phyloP scores from a whole-genome alignment of 2,888 invertebrate genomes.

The Acanthoscelides obtectus region DNA sequence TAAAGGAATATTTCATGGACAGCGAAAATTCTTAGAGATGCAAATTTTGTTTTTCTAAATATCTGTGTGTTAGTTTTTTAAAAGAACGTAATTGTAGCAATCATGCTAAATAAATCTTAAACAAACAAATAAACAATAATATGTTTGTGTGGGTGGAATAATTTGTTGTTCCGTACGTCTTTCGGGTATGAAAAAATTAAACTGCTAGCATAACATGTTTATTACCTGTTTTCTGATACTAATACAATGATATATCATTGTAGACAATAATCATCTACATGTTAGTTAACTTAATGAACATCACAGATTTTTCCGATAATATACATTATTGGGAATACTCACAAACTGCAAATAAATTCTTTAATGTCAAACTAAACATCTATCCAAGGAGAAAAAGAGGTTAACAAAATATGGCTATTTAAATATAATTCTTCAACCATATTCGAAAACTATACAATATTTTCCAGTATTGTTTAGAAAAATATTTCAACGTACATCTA shows the following conservation, averaged over 20 bases:
- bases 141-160: no score
- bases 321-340: no score
- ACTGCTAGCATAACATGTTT: neutral
- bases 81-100: no score
- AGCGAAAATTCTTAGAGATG: no score
- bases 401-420: neutral
- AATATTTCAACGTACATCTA: constrained; percentile 4
- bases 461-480: neutral
- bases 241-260: neutral
- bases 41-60: no score
- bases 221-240: neutral
- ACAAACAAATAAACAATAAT: no score
- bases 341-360: no score
- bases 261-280: neutral
- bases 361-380: no score
- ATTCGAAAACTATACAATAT: neutral
- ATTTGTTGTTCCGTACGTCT: no score
- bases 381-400: neutral
- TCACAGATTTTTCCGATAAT: neutral
- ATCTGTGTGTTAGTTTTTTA: no score
- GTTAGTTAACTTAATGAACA: neutral
- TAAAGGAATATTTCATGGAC: no score
- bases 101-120: no score
- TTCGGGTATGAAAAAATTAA: neutral
- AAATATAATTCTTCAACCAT: neutral